A percentile compares a stretch with the other conserved stretches of the same genome.
phyloP scores from a whole-genome alignment of 2,888 invertebrate species.

The Tanypteryx hageni region DNA sequence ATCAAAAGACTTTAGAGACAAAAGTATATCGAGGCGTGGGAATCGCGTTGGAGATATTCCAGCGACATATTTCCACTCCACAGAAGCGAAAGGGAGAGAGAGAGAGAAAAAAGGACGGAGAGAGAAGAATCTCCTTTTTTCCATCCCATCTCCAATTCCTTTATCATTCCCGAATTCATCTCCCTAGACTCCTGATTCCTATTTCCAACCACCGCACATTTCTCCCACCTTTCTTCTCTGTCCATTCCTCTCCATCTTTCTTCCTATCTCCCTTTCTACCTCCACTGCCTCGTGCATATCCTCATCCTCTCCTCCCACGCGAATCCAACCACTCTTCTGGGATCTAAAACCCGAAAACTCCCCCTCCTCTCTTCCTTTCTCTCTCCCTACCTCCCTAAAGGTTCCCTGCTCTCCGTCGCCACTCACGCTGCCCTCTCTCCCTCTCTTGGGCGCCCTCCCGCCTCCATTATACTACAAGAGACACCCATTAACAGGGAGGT shows the following conservation, averaged over 20 bases:
- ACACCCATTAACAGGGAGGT: slow-evolving; percentile 40
- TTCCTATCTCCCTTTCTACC: too few relatives aligned
- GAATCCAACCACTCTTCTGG: too few relatives aligned
- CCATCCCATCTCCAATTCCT: not conserved
- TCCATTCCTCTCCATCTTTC: too few relatives aligned
- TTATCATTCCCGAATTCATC: not conserved
- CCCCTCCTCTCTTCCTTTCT: not conserved
- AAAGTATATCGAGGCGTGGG: too few relatives aligned
- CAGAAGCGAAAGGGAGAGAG: not conserved
- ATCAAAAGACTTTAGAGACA: too few relatives aligned
- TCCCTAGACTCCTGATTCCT: not conserved
- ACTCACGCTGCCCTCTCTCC: not conserved
- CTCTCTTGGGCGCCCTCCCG: not conserved
- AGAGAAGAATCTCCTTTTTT: not conserved
- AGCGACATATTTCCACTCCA: too few relatives aligned
- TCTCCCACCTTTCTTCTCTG: too few relatives aligned
- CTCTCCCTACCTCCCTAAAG: not conserved
- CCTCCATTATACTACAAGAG: slow-evolving; percentile 41
- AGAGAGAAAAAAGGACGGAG: not conserved
- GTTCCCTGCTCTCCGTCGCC: not conserved
- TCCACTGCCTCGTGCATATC: not conserved
- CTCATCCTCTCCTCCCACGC: not conserved
- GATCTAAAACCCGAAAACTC: not conserved
- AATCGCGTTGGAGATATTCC: too few relatives aligned
- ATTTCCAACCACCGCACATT: not conserved